These are phyloP conservation scores for Parascotia fuliginaria DNA, from an alignment of 2,888 invertebrate genomes.

Conservation along the genomic window DNA sequence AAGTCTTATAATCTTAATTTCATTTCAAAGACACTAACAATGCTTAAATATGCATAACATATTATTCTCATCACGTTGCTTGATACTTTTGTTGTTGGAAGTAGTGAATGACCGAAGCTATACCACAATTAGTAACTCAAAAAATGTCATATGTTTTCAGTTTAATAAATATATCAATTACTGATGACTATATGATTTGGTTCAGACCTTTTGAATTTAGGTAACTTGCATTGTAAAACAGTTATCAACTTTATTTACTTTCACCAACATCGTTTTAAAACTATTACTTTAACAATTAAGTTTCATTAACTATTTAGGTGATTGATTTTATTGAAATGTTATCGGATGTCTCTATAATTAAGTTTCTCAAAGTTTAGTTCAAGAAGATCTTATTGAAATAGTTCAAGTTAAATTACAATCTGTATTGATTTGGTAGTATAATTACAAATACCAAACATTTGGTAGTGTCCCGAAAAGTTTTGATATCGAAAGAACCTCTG, in stretches of 20 bases:
- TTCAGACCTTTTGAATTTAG: too few relatives aligned
- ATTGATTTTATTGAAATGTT: background rate
- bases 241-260: too few relatives aligned
- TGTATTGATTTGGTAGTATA: conserved; percentile 25
- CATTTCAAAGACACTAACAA: conserved; percentile 34
- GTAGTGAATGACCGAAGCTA: background rate
- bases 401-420: background rate
- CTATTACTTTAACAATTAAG: too few relatives aligned
- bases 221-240: too few relatives aligned
- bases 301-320: too few relatives aligned
- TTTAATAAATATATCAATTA: too few relatives aligned
- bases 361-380: background rate
- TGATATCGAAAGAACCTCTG: background rate
- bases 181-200: too few relatives aligned
- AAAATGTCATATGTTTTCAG: too few relatives aligned
- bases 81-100: background rate
- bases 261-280: too few relatives aligned
- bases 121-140: too few relatives aligned
- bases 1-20: conserved; percentile 38
- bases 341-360: background rate
- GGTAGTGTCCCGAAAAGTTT: background rate
- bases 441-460: conserved; percentile 30
- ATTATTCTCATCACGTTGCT: conserved; percentile 28
- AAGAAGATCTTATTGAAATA: conserved; percentile 11
- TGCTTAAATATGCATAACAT: conserved; percentile 36